Evolutionary conservation across 2,888 invertebrate species (phyloP).

Genomic region (Eudemis profundana): DNA sequence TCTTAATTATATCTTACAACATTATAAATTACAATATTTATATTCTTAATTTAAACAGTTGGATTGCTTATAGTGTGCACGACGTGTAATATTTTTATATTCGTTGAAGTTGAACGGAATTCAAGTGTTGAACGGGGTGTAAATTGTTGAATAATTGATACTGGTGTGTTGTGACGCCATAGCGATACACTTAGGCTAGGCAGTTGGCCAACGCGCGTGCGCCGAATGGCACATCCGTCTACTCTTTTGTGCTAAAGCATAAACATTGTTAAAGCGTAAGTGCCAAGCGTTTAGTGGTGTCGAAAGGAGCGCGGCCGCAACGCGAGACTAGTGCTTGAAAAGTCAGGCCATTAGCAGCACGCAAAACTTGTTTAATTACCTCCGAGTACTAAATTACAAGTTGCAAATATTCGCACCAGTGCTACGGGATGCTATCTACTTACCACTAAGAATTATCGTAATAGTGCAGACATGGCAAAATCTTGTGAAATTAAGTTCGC

Average conservation of each 20-base stretch:
- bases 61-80: neutral
- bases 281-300: constrained; percentile 9
- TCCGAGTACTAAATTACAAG: constrained; percentile 6
- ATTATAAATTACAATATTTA: too few species aligned
- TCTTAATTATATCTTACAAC: too few species aligned
- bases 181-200: constrained; percentile 14
- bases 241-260: constrained; percentile 18
- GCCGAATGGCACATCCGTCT: constrained; percentile 20
- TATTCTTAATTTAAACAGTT: too few species aligned
- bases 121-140: constrained; percentile 4
- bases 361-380: constrained; percentile 28
- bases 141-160: constrained; percentile 32
- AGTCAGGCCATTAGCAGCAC: constrained; percentile 27
- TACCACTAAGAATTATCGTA: neutral
- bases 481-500: constrained; percentile 12
- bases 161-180: constrained; percentile 26
- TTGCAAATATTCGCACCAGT: neutral
- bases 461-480: neutral
- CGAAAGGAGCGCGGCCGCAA: constrained; percentile 23
- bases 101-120: neutral
- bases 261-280: constrained; percentile 20
- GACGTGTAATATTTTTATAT: neutral
- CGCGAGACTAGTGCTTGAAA: constrained; percentile 19
- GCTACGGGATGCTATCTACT: neutral
- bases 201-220: constrained; percentile 28